Evolutionary conservation across 30 jellyfish, hydroid and myxozoan genomes (phyloP).

Genomic region (Catostylus mosaicus): DNA sequence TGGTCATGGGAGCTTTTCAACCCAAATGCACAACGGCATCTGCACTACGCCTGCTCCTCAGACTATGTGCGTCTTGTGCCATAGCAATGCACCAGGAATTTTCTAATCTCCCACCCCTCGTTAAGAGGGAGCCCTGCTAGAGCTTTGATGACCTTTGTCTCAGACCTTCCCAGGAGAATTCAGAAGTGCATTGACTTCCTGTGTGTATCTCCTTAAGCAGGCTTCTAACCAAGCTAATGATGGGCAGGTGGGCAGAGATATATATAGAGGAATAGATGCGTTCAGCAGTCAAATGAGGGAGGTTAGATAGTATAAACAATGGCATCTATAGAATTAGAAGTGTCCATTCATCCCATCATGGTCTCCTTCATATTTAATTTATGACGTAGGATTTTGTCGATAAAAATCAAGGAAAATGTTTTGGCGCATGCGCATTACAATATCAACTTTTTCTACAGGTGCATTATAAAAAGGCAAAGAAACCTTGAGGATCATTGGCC

Average conservation of each 20-base stretch:
- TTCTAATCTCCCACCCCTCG: conserved; percentile 80
- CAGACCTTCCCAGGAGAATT: conserved; percentile 92
- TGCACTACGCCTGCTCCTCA: conserved; percentile 35
- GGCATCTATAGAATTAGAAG: too few relatives aligned
- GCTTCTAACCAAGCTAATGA: conserved; percentile 72
- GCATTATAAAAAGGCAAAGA: conserved; percentile 53
- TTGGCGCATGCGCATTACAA: conserved; percentile 30
- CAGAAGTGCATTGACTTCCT: conserved; percentile 41
- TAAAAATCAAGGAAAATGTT: too few relatives aligned
- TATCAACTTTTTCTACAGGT: conserved; percentile 16
- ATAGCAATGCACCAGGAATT: conserved; percentile 57
- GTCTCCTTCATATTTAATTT: too few relatives aligned
- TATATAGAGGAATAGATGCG: neutral
- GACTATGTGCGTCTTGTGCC: conserved; percentile 70
- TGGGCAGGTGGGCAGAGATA: neutral
- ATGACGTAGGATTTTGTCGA: too few relatives aligned
- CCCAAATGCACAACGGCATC: conserved; percentile 70
- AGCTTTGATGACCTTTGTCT: conserved; percentile 75
- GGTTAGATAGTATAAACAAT: too few relatives aligned
- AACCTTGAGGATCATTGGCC: conserved; percentile 61
- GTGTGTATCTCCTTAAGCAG: conserved; percentile 80
- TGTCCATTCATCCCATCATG: too few relatives aligned
- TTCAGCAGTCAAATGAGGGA: neutral
- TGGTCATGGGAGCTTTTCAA: conserved; percentile 83
- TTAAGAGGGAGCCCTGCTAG: conserved; percentile 82